Base-by-base conservation (phyloP, 2,888 invertebrate species). In the Cinara cedri region DNA sequence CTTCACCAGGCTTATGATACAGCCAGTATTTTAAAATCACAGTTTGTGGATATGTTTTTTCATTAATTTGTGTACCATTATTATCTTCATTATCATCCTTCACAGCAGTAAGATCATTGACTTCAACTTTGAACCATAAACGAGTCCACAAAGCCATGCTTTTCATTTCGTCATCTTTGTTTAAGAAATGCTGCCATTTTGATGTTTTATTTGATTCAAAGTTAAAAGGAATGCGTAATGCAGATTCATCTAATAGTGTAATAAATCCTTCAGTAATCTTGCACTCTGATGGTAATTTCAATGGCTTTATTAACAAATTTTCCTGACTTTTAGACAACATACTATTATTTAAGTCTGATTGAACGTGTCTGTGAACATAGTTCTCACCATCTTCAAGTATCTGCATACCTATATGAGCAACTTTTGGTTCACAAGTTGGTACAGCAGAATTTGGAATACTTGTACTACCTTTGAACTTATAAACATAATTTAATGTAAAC, bases 401-500 rank as follows among this genome's bases (percentile, higher is more conserved):
- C 0, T 21, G 16, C 74, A 74, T 74, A 0, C 9, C 3, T 0
- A 74, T 3, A 3, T 63, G 63, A 4, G 63, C 63, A 0, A 63
- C 63, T 54, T 74, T 54, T 42, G n/a, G n/a, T n/a, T n/a, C n/a
- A n/a, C 63, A 63, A 1, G 11, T 21, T 11, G 19, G n/a, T n/a
- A n/a, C n/a, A n/a, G n/a, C 3, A 26, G 10, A 9, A n/a, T 13
- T 74, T 3, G 74, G 24, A 16, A 3, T 24, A 0, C 16, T 74
- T 42, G 51, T 3, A 10, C 19, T 8, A 34, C 34, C 14, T 24
- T 21, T 13, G 4, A 63, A 54, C 63, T 74, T 63, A 74, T 74
- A 63, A 1, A 74, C 74, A 63, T 74, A 63, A 34, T 74, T 74
- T 8, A 74, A 16, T n/a, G 74, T 74, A 49, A 74, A 74, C n/a